Conservation (phyloP, 2,113 vertebrate species). For the Hirundichthys speculiger region DNA sequence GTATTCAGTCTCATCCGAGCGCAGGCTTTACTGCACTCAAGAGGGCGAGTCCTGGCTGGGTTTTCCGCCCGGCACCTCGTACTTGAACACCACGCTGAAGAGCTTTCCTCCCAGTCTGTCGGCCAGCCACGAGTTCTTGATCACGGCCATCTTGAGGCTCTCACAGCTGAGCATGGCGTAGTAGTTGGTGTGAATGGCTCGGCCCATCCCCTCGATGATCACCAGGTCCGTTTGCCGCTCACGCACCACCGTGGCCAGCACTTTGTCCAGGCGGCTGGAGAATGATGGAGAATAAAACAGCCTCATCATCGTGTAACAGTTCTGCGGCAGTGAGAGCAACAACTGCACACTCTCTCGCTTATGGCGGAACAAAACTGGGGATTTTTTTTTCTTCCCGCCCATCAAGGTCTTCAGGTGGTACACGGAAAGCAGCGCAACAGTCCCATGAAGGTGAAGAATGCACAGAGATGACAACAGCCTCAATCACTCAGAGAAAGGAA, state of each 20-base stretch:
- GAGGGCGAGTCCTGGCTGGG: constrained; percentile 43
- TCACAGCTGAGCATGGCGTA: constrained; percentile 89
- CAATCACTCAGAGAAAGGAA: too few species aligned
- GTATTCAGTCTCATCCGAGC: neutral
- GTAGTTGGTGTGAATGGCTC: constrained; percentile 98
- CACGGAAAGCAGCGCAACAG: too few species aligned
- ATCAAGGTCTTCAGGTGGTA: too few species aligned
- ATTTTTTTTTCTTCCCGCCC: too few species aligned
- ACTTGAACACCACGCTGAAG: constrained; percentile 99
- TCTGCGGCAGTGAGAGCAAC: too few species aligned
- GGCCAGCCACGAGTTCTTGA: constrained; percentile 98
- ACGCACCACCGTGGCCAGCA: constrained; percentile 86
- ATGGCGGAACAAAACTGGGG: too few species aligned
- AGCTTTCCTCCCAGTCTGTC: constrained; percentile 94
- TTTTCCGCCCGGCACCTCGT: constrained; percentile 83
- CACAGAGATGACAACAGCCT: too few species aligned
- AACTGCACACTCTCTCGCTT: too few species aligned
- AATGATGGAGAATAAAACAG: neutral
- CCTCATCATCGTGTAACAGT: too few species aligned
- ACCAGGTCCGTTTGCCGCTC: constrained; percentile 92
- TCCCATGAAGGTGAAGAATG: too few species aligned
- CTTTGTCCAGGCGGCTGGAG: constrained; percentile 92
- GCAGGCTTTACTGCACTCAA: constrained; percentile 1
- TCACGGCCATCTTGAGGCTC: constrained; percentile 96
- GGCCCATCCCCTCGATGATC: constrained; percentile 97